Base-by-base conservation (phyloP, 1,140 invertebrate species). In the Drosophila bifasciata region DNA sequence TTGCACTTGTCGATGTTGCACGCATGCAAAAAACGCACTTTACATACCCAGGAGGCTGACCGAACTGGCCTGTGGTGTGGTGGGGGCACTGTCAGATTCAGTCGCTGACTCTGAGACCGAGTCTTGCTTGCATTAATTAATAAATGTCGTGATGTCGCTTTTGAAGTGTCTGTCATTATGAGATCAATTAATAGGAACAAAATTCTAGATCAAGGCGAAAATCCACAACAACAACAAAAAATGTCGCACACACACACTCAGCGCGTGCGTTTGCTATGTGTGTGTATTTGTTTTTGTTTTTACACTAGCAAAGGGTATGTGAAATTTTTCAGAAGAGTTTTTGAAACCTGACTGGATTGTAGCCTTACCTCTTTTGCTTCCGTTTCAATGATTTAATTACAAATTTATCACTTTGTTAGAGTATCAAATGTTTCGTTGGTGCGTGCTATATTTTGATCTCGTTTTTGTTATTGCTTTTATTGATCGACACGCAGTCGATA, bases 161-260 rank as follows among this genome's bases (percentile, higher is more conserved):
- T 89, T 85, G 80, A 89, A 89, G 86, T 89, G 76, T 86, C 86
- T 89, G 86, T 89, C 86, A 89, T 89, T 89, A 89, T 89, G 86
- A 85, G 86, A 89, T 89, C 85, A 89, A 89, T 89, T 89, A 89
- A 89, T 89, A 89, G 86, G 86, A 89, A 89, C 66, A 85, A 80
- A 89, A 89, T 89, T 89, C 86, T 89, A 89, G 86, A 89, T 89
- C 86, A 89, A 89, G 86, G 86, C 72, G 67, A 89, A 75, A 74
- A 81, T 84, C 51, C 63, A 85, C 69, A 85, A n/a, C n/a, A n/a
- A n/a, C n/a, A n/a, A n/a, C n/a, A n/a, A n/a, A 81, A 89, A 89
- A 89, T 88, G 84, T 88, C 83, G 79, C 84, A 78, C 81, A 60
- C 56, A 70, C 70, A 60, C 56, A 70, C 70, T 63, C 62, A 60